Evolutionary conservation across 2,113 vertebrate species (phyloP).

Genomic region (Centropristis striata): DNA sequence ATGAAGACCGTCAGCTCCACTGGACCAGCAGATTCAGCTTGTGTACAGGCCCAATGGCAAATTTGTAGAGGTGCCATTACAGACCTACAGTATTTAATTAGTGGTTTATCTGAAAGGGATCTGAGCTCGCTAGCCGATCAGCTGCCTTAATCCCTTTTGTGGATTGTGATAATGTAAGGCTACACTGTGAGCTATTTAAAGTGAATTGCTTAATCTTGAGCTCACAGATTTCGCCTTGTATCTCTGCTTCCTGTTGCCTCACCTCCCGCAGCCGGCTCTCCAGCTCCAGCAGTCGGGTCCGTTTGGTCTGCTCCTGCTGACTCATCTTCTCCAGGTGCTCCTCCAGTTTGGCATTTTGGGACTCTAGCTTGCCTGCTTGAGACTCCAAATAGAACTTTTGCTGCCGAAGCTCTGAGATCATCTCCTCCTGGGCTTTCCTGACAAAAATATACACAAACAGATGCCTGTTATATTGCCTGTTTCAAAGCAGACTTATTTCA

Average conservation of each 20-base stretch:
- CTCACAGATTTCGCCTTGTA: constrained; percentile 28
- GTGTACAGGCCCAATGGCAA: neutral
- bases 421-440: constrained; percentile 99
- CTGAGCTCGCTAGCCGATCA: constrained; percentile 52
- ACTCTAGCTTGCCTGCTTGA: constrained; percentile 96
- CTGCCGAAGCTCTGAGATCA: constrained; percentile 98
- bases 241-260: constrained; percentile 49
- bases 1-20: neutral
- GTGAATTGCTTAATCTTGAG: constrained; percentile 60
- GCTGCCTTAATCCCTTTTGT: constrained; percentile 62
- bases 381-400: constrained; percentile 99
- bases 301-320: constrained; percentile 96
- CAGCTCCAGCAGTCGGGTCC: constrained; percentile 92
- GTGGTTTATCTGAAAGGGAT: constrained; percentile 60
- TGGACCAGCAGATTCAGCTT: neutral
- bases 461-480: neutral
- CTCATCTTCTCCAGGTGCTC: constrained; percentile 97
- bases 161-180: constrained; percentile 44
- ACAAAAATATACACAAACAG: constrained; percentile 44
- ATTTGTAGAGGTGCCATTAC: constrained; percentile 9
- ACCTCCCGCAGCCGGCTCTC: constrained; percentile 90
- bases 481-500: neutral
- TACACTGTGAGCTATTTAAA: constrained; percentile 48
- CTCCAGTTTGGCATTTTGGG: constrained; percentile 97
- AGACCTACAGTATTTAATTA: constrained; percentile 54